Conservation (phyloP, 2,113 vertebrate species). For the Paralichthys olivaceus region DNA sequence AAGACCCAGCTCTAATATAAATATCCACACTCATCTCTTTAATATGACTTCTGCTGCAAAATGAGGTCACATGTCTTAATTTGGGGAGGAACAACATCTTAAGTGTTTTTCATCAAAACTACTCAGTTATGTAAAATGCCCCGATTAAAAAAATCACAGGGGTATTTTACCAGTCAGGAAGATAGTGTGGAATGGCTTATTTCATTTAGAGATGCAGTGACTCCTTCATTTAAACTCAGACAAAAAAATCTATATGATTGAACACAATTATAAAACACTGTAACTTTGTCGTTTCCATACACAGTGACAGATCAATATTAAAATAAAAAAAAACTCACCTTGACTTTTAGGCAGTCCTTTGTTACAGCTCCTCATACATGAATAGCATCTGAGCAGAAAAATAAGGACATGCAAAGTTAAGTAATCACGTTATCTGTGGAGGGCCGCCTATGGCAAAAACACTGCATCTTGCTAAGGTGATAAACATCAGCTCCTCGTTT, state of each 20-base stretch:
- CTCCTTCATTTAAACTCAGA: not conserved
- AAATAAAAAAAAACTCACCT: too few relatives aligned
- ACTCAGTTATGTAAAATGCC: not conserved
- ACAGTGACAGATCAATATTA: not conserved
- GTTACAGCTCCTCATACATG: slow-evolving; percentile 12
- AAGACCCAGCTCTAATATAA: not conserved
- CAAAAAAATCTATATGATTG: not conserved
- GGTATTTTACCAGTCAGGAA: not conserved
- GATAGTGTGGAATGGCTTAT: not conserved
- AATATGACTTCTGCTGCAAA: not conserved
- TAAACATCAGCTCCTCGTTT: slow-evolving; percentile 47
- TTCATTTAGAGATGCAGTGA: not conserved
- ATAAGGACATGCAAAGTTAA: slow-evolving; percentile 30
- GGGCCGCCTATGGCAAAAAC: slow-evolving; percentile 43
- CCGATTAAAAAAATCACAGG: not conserved
- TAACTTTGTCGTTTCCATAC: not conserved
- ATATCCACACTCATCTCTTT: not conserved
- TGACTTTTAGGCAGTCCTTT: not conserved
- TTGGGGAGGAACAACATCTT: not conserved
- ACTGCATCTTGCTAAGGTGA: slow-evolving; percentile 32
- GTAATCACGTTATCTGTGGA: slow-evolving; percentile 55
- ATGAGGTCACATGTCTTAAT: not conserved
- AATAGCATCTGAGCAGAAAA: slow-evolving; percentile 31
- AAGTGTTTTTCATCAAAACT: not conserved
- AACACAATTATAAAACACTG: too few relatives aligned